Evolutionary conservation across 2,113 vertebrate species (phyloP), one percentile per base, ranked within the genome.

Genomic region (Hypocryptadius cinnamomeus): DNA sequence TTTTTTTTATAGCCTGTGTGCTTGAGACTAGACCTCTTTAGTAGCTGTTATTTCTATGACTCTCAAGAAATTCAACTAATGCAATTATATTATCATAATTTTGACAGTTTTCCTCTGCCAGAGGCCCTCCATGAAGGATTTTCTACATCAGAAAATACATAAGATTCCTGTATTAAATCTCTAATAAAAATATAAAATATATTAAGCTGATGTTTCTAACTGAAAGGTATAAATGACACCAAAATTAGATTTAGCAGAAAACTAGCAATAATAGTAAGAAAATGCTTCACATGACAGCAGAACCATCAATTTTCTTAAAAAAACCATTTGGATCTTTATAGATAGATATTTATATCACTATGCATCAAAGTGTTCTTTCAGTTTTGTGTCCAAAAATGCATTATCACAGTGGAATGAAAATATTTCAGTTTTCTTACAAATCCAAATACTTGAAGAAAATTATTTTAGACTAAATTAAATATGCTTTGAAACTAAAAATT

Each of bases 11-110:
- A 27, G 1, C 2, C 4, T 56, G 9, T 16, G 2, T 25, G 7
- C 4, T 45, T 64, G 22, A 72, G 33, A 65, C 20, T 30, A 51
- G 18, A 84, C 3, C 2, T 42, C 12, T 60, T 77, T 8, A 35
- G 3, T n/a, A 8, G 1, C 0, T 53, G 5, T 24, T 8, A 31
- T 72, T 79, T 87, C 24, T 20, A 5, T 18, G 10, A 79, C n/a
- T 72, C 28, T 59, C 17, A 78, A 76, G 6, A 15, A 79, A 44
- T 76, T n/a, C 64, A 37, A 42, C 0, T 0, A 0, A 30, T 31
- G 2, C 33, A n/a, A 63, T 57, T 77, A 50, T 15, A 12, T 42
- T 11, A 23, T n/a, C 24, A 42, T 24, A 50, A 37, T 90, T 73
- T 72, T 54, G 19, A 37, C 7, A 63, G 9, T 44, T 91, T 82